Percentiles rank a stretch among this genome's conserved stretches.
Evolutionary conservation across 1,140 invertebrate species (phyloP).

Genomic region (Sitodiplosis mosellana): DNA sequence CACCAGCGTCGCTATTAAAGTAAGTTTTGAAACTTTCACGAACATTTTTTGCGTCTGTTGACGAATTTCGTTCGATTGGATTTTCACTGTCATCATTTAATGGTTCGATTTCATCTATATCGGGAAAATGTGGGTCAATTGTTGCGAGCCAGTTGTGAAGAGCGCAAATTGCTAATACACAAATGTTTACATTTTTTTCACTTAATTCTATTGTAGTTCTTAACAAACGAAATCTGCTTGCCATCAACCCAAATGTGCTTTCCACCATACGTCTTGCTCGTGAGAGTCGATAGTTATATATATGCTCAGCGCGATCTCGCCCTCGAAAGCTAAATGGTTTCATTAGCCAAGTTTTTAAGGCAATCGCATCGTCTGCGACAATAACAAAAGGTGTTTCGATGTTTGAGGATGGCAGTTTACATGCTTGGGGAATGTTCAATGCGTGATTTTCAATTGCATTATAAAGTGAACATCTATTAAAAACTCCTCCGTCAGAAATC

Average conservation of each 20-base stretch:
- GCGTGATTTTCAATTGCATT: not conserved
- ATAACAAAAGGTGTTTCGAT: conserved; percentile 20
- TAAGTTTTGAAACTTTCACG: no score
- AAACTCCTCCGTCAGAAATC: conserved; percentile 26
- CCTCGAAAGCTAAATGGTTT: conserved; percentile 23
- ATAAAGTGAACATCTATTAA: conserved; percentile 9
- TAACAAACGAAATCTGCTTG: conserved; percentile 23
- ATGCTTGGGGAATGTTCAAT: conserved; percentile 13
- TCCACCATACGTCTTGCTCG: conserved; percentile 23
- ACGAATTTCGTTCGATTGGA: no score
- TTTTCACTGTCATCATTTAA: no score
- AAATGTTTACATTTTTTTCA: conserved; percentile 11
- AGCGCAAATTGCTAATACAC: conserved; percentile 11
- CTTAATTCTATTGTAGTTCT: conserved; percentile 16
- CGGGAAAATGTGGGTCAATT: no score
- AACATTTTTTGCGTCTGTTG: no score
- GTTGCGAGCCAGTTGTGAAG: conserved; percentile 19
- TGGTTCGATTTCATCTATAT: no score
- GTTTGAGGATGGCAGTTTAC: conserved; percentile 10
- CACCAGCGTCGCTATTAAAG: no score
- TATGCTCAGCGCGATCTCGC: conserved; percentile 12
- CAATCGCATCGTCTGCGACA: conserved; percentile 31
- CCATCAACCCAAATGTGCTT: conserved; percentile 30
- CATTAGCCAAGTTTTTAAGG: conserved; percentile 22
- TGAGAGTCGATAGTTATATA: conserved; percentile 22